Evolutionary conservation across 1,140 invertebrate species (phyloP), one percentile per base, ranked within the genome.

Genomic region (Anthonomus grandis): DNA sequence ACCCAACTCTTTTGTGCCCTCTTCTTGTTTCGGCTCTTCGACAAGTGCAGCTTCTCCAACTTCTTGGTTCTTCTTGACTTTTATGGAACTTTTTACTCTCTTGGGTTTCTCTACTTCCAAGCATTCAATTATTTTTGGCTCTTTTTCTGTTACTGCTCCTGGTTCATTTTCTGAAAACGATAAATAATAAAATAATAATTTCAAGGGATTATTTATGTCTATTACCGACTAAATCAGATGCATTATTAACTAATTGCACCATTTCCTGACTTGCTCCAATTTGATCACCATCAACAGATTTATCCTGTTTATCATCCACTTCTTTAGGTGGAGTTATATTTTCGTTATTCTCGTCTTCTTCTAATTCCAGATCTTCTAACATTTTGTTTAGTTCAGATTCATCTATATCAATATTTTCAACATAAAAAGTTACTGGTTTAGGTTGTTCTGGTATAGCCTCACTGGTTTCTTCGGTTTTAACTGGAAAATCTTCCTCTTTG

Each of bases 381-480:
- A 82, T 81, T 27, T 78, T 74, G 38, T 75, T 76, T n/a, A 84
- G 63, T 62, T 83, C 80, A 36, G 75, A 75, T 48, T 83, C 83
- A 27, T 76, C 78, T 34, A 83, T 64, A 57, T 81, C 74, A 9
- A 75, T 65, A 34, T n/a, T n/a, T 23, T 76, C 74, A 34, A 69
- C 66, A 51, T 70, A 67, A 64, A 79, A 79, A 4, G 67, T 52
- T 10, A 64, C 25, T n/a, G 37, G 42, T 57, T 57, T 27, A 1
- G 34, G 24, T 5, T 23, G 15, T 10, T 9, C 17, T 17, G 24
- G 13, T n/a, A 21, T 18, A 39, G 13, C 34, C 45, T 50, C 41
- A 18, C 31, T 21, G 3, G 12, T 46, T 46, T 45, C 54, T 39
- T 23, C 18, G 27, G 24, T 38, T 12, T 12, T 45, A 15, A 25